Base-by-base conservation (phyloP, 2,888 invertebrate species). In the Pheosia gnoma region DNA sequence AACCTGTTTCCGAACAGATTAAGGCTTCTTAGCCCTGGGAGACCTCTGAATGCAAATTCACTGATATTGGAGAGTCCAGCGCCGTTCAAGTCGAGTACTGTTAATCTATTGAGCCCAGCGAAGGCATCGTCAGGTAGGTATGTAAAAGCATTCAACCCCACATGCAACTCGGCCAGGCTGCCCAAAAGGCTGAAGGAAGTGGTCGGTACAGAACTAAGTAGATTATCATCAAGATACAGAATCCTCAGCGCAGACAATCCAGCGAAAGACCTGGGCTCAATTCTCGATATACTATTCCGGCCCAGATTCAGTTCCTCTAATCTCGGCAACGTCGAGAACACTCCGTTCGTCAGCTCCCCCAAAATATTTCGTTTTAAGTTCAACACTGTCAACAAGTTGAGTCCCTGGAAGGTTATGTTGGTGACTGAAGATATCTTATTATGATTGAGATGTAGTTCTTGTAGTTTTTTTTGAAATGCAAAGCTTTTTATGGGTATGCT, bases 221-320 rank as follows among this genome's bases (percentile, higher is more conserved):
- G 96, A 85, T 98, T 98, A 83, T 98, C 97, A 80, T 98, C 97
- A 68, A 98, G 91, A 85, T 97, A 97, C 11, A 98, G 90, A 36
- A 97, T 96, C 66, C 97, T 94, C 62, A 98, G 91, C n/a, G 96
- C 96, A 5, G 95, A 92, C 59, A 98, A 87, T 2, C 97, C 97
- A 59, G 96, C 95, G 76, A 98, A 97, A 3, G 97, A 97, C 68
- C 94, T 94, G 0, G 96, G 95, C 78, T 97, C 97, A 56, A 98
- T 96, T 78, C 95, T 95, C 25, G 96, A 96, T 82, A 98, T 97
- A 77, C 97, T 95, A 85, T 98, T 98, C 86, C 97, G 96, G 13
- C 97, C 97, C 66, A 98, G 93, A 90, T 98, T 97, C 59, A 98
- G 93, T 87, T 98, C 98, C 83, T 97, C 97, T 72, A 98, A 93